Percentiles rank a stretch among this genome's conserved stretches.
These are phyloP conservation scores for Spinus pinus DNA, from an alignment of 2,797 vertebrate species.

Conservation along the genomic window DNA sequence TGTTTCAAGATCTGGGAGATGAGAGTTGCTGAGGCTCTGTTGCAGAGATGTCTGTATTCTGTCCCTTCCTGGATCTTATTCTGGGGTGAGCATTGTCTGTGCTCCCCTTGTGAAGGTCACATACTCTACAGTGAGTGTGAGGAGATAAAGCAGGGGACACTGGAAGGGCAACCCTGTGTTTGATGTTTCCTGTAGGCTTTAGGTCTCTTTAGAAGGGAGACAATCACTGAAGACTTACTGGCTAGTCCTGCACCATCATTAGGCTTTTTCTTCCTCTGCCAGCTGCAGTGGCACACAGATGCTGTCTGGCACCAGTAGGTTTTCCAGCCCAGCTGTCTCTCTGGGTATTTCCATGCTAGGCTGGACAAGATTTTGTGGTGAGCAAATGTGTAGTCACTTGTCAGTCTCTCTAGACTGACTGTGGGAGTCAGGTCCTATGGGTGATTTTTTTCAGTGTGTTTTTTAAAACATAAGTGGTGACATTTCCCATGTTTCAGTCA, in stretches of 20 bases:
- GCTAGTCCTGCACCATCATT: neutral
- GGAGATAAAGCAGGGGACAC: neutral
- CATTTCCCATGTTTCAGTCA: neutral
- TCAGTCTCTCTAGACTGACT: neutral
- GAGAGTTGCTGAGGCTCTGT: neutral
- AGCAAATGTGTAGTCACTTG: neutral
- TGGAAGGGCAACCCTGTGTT: neutral
- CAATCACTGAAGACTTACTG: neutral
- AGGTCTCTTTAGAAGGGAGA: neutral
- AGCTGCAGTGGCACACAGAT: neutral
- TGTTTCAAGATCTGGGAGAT: neutral
- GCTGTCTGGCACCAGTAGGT: neutral
- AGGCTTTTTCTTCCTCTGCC: neutral
- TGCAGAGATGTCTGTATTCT: neutral
- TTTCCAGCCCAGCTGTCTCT: neutral
- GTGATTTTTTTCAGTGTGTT: neutral
- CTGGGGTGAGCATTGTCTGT: neutral
- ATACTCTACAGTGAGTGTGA: rapidly evolving
- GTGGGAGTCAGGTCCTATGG: neutral
- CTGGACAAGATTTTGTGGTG: neutral
- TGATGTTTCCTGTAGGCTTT: neutral
- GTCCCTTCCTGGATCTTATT: neutral
- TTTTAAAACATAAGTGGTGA: neutral
- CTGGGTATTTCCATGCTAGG: neutral
- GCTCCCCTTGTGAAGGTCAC: neutral